Evolutionary conservation across 2,797 vertebrate genomes (phyloP).

Genomic region (Micrastur ruficollis): DNA sequence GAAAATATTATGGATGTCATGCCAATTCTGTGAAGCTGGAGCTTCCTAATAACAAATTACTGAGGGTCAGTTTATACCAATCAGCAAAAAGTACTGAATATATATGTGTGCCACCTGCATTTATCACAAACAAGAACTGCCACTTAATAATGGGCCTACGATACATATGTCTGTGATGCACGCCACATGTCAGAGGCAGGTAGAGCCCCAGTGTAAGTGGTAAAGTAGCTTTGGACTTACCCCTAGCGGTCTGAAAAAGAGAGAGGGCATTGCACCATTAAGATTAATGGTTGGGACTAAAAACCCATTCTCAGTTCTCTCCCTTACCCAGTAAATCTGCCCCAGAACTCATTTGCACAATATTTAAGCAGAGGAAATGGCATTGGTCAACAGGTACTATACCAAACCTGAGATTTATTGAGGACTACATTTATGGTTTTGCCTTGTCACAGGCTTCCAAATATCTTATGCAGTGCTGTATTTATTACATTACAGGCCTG

Average conservation of each 20-base stretch:
- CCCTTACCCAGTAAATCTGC: conserved; percentile 11
- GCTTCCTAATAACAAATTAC: not conserved
- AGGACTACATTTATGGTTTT: conserved; percentile 9
- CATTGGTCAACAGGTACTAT: not conserved
- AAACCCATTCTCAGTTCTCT: not conserved
- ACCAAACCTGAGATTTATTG: conserved; percentile 33
- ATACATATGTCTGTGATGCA: not conserved
- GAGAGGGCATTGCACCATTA: not conserved
- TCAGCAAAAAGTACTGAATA: not conserved
- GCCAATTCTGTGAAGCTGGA: not conserved
- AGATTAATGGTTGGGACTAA: not conserved
- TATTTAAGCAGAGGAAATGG: conserved; percentile 3
- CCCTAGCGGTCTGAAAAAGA: not conserved
- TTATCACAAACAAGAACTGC: not conserved
- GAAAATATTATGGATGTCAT: conserved; percentile 22
- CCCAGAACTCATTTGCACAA: conserved; percentile 28
- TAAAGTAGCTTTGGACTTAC: not conserved
- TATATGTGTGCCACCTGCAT: not conserved
- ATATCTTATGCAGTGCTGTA: not conserved
- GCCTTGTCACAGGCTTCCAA: conserved; percentile 36
- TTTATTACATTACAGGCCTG: not conserved
- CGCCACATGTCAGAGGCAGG: not conserved
- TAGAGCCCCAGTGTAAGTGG: not conserved
- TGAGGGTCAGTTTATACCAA: not conserved
- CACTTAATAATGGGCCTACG: not conserved